Evolutionary conservation across 2,797 vertebrate genomes (phyloP).

Genomic region (Cuculus canorus): DNA sequence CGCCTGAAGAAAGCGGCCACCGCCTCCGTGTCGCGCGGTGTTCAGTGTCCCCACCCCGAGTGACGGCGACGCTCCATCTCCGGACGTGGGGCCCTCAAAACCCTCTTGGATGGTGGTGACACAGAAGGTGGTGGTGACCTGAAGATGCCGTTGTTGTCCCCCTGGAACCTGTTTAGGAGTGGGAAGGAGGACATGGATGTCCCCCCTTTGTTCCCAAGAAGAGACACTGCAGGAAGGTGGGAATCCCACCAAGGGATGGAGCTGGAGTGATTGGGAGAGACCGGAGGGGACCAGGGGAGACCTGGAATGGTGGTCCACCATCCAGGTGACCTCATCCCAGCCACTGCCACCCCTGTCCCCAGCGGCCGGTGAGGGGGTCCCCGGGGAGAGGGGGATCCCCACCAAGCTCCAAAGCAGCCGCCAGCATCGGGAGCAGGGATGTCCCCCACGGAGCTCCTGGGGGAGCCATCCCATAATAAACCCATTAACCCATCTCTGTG

Average conservation of each 20-base stretch:
- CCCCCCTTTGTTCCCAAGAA: too few relatives aligned
- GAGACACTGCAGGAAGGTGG: not conserved
- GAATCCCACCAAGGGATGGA: not conserved
- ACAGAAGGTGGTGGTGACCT: accelerated
- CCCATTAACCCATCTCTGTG: not conserved
- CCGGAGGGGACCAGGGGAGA: not conserved
- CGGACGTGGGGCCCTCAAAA: not conserved
- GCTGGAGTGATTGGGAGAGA: not conserved
- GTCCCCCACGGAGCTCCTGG: not conserved
- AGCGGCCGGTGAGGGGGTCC: too few relatives aligned
- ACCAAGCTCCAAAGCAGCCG: not conserved
- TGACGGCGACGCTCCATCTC: not conserved
- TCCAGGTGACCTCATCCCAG: not conserved
- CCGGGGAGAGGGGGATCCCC: not conserved
- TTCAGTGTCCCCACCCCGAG: not conserved
- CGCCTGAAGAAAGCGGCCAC: constrained; percentile 31
- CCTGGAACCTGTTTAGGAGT: not conserved
- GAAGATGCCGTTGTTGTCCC: not conserved
- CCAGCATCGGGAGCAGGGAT: accelerated
- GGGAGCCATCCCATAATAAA: not conserved
- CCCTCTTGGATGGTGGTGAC: accelerated
- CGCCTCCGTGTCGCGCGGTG: accelerated
- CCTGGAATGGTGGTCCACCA: too few relatives aligned
- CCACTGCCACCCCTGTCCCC: not conserved
- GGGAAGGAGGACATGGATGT: not conserved